Percentiles rank a stretch among this genome's conserved stretches.
Conservation (phyloP, 2,113 vertebrate species). For the Engraulis encrasicolus region DNA sequence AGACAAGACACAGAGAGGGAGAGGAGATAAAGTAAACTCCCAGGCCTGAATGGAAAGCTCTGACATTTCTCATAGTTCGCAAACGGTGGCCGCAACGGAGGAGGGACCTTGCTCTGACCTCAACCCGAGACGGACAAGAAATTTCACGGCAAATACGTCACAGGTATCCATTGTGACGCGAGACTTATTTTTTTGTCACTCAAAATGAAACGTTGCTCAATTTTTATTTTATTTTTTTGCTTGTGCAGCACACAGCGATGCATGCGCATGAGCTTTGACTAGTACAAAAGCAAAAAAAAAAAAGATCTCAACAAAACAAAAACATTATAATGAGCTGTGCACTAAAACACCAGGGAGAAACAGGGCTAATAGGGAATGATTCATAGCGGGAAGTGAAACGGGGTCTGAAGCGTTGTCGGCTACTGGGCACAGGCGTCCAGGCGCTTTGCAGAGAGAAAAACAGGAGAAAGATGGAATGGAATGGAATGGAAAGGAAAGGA, state of each 20-base stretch:
- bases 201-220: not conserved
- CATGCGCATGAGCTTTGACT: too few species aligned
- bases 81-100: not conserved
- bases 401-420: not conserved
- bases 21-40: slow-evolving; percentile 10
- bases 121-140: not conserved
- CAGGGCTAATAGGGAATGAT: not conserved
- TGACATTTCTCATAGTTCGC: not conserved
- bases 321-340: too few species aligned
- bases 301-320: too few species aligned
- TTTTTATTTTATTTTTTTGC: too few species aligned
- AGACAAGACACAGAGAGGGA: not conserved
- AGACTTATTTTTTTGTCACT: not conserved
- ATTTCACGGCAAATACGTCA: not conserved
- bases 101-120: not conserved
- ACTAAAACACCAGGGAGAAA: not conserved
- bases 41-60: not conserved
- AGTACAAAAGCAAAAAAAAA: too few species aligned
- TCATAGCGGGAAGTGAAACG: not conserved
- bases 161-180: not conserved
- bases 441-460: slow-evolving; percentile 11
- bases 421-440: not conserved
- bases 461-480: not conserved
- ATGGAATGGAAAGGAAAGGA: slow-evolving; percentile 29
- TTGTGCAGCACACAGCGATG: too few species aligned